Evolutionary conservation across 2,113 vertebrate genomes (phyloP).

Genomic region (Fulica atra): DNA sequence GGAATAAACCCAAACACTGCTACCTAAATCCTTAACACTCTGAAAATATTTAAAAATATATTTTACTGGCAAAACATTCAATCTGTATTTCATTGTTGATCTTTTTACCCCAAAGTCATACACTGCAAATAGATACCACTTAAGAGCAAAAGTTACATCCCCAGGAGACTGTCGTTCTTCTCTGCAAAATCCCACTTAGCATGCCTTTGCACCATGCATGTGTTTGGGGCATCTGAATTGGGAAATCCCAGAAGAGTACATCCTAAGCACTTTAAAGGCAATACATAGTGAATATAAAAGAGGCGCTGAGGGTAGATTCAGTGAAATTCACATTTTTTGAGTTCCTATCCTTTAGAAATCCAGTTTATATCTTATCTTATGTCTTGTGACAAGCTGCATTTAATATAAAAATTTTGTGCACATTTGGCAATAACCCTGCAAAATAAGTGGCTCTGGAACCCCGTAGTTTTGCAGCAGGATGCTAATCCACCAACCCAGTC

Average conservation of each 20-base stretch:
- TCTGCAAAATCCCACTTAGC: neutral
- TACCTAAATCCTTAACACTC: neutral
- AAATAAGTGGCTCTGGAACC: neutral
- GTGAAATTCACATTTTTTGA: neutral
- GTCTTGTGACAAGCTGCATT: neutral
- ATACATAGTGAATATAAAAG: neutral
- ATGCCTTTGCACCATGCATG: neutral
- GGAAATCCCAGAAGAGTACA: neutral
- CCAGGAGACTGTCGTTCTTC: neutral
- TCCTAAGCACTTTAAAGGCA: neutral
- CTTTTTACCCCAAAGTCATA: neutral
- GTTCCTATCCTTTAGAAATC: neutral
- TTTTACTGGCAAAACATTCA: neutral
- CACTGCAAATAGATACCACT: neutral
- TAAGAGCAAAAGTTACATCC: neutral
- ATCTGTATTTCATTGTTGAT: neutral
- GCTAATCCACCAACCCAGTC: neutral
- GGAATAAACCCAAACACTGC: neutral
- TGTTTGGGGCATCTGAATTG: neutral
- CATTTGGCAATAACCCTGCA: neutral
- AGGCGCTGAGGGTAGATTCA: neutral
- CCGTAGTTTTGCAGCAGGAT: fast-evolving
- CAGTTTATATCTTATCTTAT: neutral
- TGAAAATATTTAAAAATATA: neutral
- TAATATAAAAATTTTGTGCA: neutral